These are phyloP conservation scores for Cabera pusaria DNA, from an alignment of 2,888 invertebrate genomes.

Conservation along the genomic window DNA sequence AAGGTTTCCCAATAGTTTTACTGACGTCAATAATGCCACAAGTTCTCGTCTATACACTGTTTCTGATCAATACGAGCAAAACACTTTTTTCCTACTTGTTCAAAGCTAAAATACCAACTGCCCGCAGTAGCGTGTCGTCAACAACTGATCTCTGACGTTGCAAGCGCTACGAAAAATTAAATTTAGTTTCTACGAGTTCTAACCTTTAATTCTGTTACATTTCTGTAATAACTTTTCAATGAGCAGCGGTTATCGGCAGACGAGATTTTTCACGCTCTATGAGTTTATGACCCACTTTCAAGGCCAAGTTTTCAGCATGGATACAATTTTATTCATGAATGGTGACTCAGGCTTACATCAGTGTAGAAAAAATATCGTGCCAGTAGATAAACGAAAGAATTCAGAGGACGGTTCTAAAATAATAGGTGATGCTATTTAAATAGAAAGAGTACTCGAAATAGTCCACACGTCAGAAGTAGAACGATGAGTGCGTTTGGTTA, in stretches of 20 bases:
- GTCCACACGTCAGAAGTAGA: slow-evolving; percentile 63
- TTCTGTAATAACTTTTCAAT: slow-evolving; percentile 32
- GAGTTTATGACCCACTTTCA: slow-evolving; percentile 15
- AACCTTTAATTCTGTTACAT: slow-evolving; percentile 43
- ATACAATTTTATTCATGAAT: slow-evolving; percentile 23
- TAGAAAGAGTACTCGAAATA: slow-evolving; percentile 68
- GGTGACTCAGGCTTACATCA: slow-evolving; percentile 41
- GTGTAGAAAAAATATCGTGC: slow-evolving; percentile 40
- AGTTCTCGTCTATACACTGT: slow-evolving; percentile 36
- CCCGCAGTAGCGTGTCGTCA: slow-evolving; percentile 65
- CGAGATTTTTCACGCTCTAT: slow-evolving; percentile 3
- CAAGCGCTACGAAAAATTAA: slow-evolving; percentile 67
- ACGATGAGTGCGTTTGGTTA: slow-evolving; percentile 46
- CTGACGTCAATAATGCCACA: slow-evolving; percentile 48
- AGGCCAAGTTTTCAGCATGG: slow-evolving; percentile 29
- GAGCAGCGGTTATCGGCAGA: slow-evolving; percentile 11
- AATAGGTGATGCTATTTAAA: slow-evolving; percentile 71
- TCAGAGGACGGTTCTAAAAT: slow-evolving; percentile 66
- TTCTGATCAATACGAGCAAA: slow-evolving; percentile 59
- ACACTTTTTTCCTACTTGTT: slow-evolving; percentile 43
- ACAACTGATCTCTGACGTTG: slow-evolving; percentile 73
- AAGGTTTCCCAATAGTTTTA: slow-evolving; percentile 41
- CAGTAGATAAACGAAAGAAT: slow-evolving; percentile 51
- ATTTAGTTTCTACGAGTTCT: slow-evolving; percentile 58
- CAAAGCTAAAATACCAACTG: slow-evolving; percentile 62